These are phyloP conservation scores for Tinea trinotella DNA, from an alignment of 2,888 invertebrate genomes.

Conservation along the genomic window DNA sequence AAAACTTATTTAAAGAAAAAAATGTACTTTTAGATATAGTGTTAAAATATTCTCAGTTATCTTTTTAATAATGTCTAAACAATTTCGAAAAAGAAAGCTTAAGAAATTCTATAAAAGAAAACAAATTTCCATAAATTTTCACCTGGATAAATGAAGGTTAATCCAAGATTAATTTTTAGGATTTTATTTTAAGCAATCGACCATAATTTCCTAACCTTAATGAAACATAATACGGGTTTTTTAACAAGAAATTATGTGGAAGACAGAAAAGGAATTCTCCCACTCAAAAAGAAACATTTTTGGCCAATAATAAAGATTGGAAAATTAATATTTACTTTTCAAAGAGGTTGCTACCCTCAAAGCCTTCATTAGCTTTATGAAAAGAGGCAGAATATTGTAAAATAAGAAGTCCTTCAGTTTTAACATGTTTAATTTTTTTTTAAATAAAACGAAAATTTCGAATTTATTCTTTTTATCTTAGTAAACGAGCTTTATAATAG, in stretches of 20 bases:
- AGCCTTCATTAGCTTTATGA: slow-evolving; percentile 1
- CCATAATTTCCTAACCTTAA: background rate
- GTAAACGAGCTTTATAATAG: background rate
- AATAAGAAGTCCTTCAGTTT: background rate
- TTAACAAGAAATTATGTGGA: slow-evolving; percentile 2
- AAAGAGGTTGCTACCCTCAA: background rate
- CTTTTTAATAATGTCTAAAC: too few species aligned
- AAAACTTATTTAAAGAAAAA: too few species aligned
- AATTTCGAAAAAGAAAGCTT: too few species aligned
- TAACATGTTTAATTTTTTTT: background rate
- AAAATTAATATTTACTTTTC: background rate
- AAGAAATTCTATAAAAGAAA: too few species aligned
- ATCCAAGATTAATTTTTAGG: slow-evolving; percentile 6
- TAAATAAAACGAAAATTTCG: background rate
- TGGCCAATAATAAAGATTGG: background rate
- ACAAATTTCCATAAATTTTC: background rate
- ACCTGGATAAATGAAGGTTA: background rate
- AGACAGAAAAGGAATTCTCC: background rate
- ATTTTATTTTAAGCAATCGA: background rate
- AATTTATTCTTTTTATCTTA: background rate
- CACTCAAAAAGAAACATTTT: background rate
- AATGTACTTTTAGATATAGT: too few species aligned
- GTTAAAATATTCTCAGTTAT: too few species aligned
- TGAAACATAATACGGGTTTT: slow-evolving; percentile 3
- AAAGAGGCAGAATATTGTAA: background rate